phyloP scores from a whole-genome alignment of 2,113 vertebrate species.

The Epinephelus fuscoguttatus region DNA sequence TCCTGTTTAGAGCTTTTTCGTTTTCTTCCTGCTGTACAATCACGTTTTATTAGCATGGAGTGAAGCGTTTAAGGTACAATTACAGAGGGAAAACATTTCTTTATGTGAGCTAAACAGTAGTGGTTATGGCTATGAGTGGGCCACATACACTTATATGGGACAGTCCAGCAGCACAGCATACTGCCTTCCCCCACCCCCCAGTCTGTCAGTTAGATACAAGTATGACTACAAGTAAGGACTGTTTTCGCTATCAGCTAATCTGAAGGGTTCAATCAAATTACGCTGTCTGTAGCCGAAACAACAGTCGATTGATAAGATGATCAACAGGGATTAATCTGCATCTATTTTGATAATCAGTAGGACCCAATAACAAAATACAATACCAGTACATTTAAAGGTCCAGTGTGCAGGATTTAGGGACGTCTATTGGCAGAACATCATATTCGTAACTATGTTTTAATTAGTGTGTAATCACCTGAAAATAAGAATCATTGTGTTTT shows the following conservation, averaged over 20 bases:
- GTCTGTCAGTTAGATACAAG: constrained; percentile 22
- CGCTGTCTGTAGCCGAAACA: no score
- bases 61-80: constrained; percentile 83
- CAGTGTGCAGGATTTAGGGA: no score
- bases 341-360: no score
- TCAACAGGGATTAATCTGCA: no score
- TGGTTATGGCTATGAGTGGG: constrained; percentile 55
- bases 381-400: no score
- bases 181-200: background rate
- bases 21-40: constrained; percentile 81
- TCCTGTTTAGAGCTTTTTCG: constrained; percentile 79
- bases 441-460: no score
- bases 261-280: background rate
- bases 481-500: no score
- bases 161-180: constrained; percentile 10
- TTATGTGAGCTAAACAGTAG: constrained; percentile 77
- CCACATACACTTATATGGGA: constrained; percentile 49
- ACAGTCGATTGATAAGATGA: background rate
- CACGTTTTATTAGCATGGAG: constrained; percentile 86
- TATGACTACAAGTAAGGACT: background rate
- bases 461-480: no score
- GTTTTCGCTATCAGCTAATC: background rate
- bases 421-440: no score
- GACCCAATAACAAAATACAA: no score
- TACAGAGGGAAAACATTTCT: constrained; percentile 82